Conservation (phyloP, 2,888 invertebrate genomes). For the Drosophila paracracens region DNA sequence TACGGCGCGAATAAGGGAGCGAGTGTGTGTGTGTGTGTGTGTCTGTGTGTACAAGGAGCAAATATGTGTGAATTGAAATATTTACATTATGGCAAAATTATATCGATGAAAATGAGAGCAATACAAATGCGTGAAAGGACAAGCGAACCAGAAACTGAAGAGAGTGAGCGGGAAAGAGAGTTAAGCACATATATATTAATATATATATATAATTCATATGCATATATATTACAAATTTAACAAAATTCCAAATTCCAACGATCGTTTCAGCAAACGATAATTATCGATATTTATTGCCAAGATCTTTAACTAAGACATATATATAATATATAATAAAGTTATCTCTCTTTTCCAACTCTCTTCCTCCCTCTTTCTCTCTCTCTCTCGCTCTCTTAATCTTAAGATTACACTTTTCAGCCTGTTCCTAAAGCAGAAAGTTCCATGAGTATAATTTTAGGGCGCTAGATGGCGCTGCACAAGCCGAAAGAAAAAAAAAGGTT, state of each 20-base stretch:
- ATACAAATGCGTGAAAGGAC: not conserved
- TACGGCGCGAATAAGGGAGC: conserved; percentile 8
- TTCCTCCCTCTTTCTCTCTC: not conserved
- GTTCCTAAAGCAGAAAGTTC: not conserved
- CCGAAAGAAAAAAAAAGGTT: not conserved
- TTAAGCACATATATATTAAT: not conserved
- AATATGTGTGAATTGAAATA: not conserved
- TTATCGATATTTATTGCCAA: not conserved
- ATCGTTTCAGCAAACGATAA: not conserved
- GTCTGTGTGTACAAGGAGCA: conserved; percentile 7
- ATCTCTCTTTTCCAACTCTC: not conserved
- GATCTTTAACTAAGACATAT: not conserved
- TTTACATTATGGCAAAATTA: not conserved
- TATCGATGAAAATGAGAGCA: not conserved
- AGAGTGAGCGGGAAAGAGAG: not conserved
- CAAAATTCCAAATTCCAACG: too few species aligned
- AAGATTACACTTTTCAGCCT: not conserved
- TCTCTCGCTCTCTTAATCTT: not conserved
- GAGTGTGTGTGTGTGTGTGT: not conserved
- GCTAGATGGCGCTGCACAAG: conserved; percentile 11
- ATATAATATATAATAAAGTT: not conserved
- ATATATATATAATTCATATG: not conserved
- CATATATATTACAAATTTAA: too few species aligned
- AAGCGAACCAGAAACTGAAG: not conserved
- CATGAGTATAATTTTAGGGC: conserved; percentile 8